Evolutionary conservation across 2,797 vertebrate genomes (phyloP).

Genomic region (Pseudomugil tenellus): DNA sequence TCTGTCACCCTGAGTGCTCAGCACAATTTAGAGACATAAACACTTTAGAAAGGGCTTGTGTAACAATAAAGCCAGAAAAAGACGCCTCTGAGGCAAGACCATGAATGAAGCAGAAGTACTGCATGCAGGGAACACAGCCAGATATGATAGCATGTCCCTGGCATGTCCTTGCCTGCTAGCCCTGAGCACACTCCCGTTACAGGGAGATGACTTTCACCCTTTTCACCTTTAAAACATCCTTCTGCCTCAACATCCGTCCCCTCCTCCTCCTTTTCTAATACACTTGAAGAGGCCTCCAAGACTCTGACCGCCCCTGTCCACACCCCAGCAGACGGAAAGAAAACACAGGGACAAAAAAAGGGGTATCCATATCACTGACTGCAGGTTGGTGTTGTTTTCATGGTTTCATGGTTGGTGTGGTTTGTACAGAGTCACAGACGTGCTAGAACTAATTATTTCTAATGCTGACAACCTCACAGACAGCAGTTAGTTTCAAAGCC

Average conservation of each 20-base stretch:
- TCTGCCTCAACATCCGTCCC: slow-evolving; percentile 4
- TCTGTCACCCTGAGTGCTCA: slow-evolving; percentile 51
- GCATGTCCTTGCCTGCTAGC: slow-evolving; percentile 45
- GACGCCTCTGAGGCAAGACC: slow-evolving; percentile 44
- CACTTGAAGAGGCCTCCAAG: slow-evolving; percentile 26
- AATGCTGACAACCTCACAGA: slow-evolving; percentile 35
- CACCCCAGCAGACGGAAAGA: slow-evolving; percentile 24
- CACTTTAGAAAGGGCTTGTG: slow-evolving; percentile 61
- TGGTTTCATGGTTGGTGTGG: slow-evolving; percentile 5
- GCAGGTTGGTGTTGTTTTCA: slow-evolving; percentile 37
- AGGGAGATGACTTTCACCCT: slow-evolving; percentile 42
- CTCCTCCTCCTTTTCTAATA: slow-evolving; percentile 24
- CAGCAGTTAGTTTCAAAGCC: slow-evolving; percentile 39
- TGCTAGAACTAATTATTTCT: slow-evolving; percentile 54
- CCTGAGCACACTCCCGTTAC: slow-evolving; percentile 39
- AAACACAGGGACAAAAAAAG: slow-evolving; percentile 18
- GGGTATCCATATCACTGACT: slow-evolving; percentile 29
- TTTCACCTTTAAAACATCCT: slow-evolving; percentile 55
- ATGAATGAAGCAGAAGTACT: slow-evolving; percentile 32
- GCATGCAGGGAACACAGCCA: slow-evolving; percentile 40
- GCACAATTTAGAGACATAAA: slow-evolving; percentile 60
- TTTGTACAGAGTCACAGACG: slow-evolving; percentile 31
- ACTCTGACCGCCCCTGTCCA: slow-evolving; percentile 21
- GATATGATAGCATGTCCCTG: slow-evolving; percentile 23
- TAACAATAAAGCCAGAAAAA: slow-evolving; percentile 45